phyloP scores from a whole-genome alignment of 2,888 invertebrate genomes.

The Gibbula magus region DNA sequence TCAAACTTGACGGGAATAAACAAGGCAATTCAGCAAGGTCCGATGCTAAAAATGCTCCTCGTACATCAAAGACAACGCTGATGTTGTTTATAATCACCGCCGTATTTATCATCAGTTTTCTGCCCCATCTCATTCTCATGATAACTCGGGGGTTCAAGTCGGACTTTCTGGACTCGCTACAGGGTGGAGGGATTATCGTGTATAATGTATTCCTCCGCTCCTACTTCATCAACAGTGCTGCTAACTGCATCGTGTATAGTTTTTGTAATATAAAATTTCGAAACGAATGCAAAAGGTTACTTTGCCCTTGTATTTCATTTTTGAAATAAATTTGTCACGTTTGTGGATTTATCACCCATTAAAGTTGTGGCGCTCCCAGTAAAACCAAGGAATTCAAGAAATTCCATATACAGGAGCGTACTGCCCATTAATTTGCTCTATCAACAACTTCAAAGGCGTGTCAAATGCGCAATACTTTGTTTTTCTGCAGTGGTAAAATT shows the following conservation, averaged over 20 bases:
- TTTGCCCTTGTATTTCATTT: slow-evolving; percentile 18
- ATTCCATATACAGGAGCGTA: too few species aligned
- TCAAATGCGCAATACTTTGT: too few species aligned
- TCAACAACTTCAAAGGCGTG: too few species aligned
- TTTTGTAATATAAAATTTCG: slow-evolving; percentile 55
- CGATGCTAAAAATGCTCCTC: slow-evolving; percentile 7
- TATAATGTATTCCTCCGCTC: slow-evolving; percentile 57
- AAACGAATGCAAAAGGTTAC: slow-evolving; percentile 40
- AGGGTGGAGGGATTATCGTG: slow-evolving; percentile 38
- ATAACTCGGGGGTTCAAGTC: slow-evolving; percentile 44
- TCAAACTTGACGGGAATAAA: neutral
- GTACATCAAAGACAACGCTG: slow-evolving; percentile 45
- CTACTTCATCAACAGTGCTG: slow-evolving; percentile 57
- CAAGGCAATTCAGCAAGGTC: slow-evolving; percentile 13
- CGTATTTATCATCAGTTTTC: slow-evolving; percentile 51
- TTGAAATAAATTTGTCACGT: neutral
- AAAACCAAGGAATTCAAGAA: too few species aligned
- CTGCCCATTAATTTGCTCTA: too few species aligned
- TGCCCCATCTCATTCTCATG: slow-evolving; percentile 52
- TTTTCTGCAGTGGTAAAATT: too few species aligned
- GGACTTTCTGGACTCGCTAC: slow-evolving; percentile 27
- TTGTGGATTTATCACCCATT: neutral
- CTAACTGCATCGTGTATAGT: slow-evolving; percentile 58
- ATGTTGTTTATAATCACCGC: slow-evolving; percentile 57
- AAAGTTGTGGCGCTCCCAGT: too few species aligned